Percentiles rank a stretch among this genome's conserved stretches.
Conservation (phyloP, 1,140 invertebrate genomes). For the Anoplolepis gracilipes region DNA sequence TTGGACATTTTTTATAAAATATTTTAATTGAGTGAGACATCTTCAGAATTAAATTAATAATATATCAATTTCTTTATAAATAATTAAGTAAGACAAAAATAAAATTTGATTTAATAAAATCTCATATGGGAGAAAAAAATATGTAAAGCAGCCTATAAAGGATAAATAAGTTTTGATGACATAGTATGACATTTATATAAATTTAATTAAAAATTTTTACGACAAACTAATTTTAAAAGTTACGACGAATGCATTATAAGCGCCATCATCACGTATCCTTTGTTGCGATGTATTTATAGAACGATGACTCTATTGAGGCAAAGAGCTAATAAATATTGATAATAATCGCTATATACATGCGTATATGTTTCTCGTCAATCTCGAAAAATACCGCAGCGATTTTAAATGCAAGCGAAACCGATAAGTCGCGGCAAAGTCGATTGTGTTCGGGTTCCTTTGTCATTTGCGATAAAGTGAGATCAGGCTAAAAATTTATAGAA, state of each 20-base stretch:
- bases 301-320: conserved; percentile 60
- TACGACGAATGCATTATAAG: conserved; percentile 9
- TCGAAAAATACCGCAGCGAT: neutral
- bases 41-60: neutral
- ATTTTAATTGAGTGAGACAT: too few relatives aligned
- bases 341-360: conserved; percentile 9
- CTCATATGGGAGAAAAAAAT: neutral
- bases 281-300: conserved; percentile 62
- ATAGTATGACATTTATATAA: neutral
- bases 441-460: neutral
- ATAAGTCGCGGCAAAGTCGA: neutral
- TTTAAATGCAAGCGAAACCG: conserved; percentile 10
- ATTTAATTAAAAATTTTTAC: neutral
- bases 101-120: neutral
- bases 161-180: neutral
- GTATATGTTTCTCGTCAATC: neutral
- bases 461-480: conserved; percentile 23
- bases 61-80: neutral
- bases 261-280: conserved; percentile 14
- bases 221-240: neutral
- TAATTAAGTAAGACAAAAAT: neutral
- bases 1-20: neutral
- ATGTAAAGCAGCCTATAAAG: neutral
- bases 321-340: conserved; percentile 58
- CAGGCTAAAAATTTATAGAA: neutral